Percentiles rank a stretch among this genome's conserved stretches.
phyloP scores from a whole-genome alignment of 2,888 invertebrate species.

The Xanthorhoe designata region DNA sequence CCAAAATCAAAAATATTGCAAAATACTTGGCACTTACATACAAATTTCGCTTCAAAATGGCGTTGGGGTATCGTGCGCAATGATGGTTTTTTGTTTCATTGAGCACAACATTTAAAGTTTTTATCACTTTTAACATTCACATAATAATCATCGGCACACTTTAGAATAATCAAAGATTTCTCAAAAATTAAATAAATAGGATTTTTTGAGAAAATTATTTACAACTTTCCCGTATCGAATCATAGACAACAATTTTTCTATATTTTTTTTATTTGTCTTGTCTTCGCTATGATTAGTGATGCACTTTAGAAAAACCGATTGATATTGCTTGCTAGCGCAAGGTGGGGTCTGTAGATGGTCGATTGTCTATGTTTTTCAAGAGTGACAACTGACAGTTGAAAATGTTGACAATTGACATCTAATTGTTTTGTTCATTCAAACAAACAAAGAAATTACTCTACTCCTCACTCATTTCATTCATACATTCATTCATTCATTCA shows the following conservation, averaged over 20 bases:
- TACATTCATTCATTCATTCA: conserved; percentile 6
- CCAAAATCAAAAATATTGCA: conserved; percentile 78
- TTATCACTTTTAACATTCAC: conserved; percentile 70
- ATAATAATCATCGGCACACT: conserved; percentile 65
- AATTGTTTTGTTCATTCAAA: too few relatives aligned
- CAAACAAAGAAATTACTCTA: too few relatives aligned
- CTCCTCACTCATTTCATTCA: neutral
- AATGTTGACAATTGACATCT: neutral
- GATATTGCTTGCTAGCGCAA: conserved; percentile 10
- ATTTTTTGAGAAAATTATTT: conserved; percentile 77
- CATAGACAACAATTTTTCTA: conserved; percentile 49
- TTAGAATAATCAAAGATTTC: conserved; percentile 60
- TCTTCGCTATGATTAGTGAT: conserved; percentile 3
- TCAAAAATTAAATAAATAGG: conserved; percentile 56
- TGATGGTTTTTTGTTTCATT: conserved; percentile 85
- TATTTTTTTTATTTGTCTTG: neutral
- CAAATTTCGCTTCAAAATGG: conserved; percentile 87
- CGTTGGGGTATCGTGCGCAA: conserved; percentile 85
- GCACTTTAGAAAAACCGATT: conserved; percentile 11
- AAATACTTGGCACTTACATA: conserved; percentile 86
- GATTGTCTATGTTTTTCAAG: conserved; percentile 6
- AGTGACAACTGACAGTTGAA: too few relatives aligned
- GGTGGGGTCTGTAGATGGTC: neutral
- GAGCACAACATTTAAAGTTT: conserved; percentile 71
- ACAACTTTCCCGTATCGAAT: conserved; percentile 81